Base-by-base conservation (phyloP, 1,140 invertebrate genomes). In the Drosophila triauraria region DNA sequence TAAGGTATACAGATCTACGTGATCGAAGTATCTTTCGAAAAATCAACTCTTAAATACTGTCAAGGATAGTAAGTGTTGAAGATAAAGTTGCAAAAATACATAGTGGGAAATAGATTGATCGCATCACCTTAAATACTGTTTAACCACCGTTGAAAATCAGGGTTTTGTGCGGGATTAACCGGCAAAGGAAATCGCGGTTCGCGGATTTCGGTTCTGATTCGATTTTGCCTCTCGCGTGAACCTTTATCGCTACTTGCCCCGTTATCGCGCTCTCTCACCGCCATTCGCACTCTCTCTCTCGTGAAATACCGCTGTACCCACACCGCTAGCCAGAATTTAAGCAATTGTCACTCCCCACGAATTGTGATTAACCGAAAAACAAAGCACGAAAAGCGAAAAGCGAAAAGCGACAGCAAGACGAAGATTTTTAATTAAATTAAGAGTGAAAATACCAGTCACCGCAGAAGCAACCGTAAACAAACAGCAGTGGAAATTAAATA, bases 371-470 rank as follows among this genome's bases (percentile, higher is more conserved):
- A 53, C 32, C 46, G 17, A 56, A 75, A 42, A 35, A 58, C 62
- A 72, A 56, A 23, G 8, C 32, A 23, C 32, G 20, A 7, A 42
- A 38, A 23, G 12, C 43, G 17, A 17, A 60, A 51, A 38, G 12
- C 53, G 17, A 17, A 60, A 51, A 38, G 44, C 62, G 9, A n/a
- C 51, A 42, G 35, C 32, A 74, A 48, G 71, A 54, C 58, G 35
- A 56, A 56, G 50, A 75, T 75, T 75, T 75, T 56, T 75, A 75
- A 75, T 75, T 75, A 75, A 75, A 74, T 75, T 75, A 63, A 69
- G 35, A 78, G 74, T 69, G 63, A 42, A 65, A 51, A 44, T 35
- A 64, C 23, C 43, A 75, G 70, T 17, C 23, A 17, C 54, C 43
- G 48, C 43, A 42, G 46, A 23, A 42, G 44, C 53, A 46, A 78